A percentile compares a stretch with the other conserved stretches of the same genome.
Conservation (phyloP, 2,797 vertebrate species). For the Cuculus canorus region DNA sequence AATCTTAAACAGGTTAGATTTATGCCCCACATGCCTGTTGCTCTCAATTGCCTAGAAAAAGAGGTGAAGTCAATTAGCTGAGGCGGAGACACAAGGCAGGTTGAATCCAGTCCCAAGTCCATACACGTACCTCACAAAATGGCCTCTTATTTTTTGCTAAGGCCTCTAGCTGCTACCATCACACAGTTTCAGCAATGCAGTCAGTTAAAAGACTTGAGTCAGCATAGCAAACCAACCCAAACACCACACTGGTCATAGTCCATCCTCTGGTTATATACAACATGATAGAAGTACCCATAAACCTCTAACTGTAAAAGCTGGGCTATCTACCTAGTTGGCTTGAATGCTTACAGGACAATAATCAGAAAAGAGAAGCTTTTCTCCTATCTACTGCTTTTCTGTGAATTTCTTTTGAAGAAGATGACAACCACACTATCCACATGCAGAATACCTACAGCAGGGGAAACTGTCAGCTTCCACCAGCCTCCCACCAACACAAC, state of each 20-base stretch:
- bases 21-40: rapidly evolving
- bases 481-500: constrained; percentile 28
- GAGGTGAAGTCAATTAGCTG: background rate
- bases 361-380: background rate
- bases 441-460: background rate
- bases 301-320: background rate
- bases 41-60: background rate
- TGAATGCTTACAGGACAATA: background rate
- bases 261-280: background rate
- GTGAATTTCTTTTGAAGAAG: constrained; percentile 3
- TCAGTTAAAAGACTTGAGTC: background rate
- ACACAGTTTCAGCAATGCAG: background rate
- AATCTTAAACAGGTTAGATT: background rate
- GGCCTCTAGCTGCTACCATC: background rate
- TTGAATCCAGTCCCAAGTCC: background rate
- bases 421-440: constrained; percentile 26
- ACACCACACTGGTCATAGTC: background rate
- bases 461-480: constrained; percentile 16
- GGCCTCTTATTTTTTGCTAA: background rate
- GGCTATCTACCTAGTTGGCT: background rate
- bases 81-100: background rate
- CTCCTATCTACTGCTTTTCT: background rate
- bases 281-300: rapidly evolving
- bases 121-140: background rate
- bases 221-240: background rate